Base-by-base conservation (phyloP, 2,888 invertebrate genomes). In the Euplagia quadripunctaria region DNA sequence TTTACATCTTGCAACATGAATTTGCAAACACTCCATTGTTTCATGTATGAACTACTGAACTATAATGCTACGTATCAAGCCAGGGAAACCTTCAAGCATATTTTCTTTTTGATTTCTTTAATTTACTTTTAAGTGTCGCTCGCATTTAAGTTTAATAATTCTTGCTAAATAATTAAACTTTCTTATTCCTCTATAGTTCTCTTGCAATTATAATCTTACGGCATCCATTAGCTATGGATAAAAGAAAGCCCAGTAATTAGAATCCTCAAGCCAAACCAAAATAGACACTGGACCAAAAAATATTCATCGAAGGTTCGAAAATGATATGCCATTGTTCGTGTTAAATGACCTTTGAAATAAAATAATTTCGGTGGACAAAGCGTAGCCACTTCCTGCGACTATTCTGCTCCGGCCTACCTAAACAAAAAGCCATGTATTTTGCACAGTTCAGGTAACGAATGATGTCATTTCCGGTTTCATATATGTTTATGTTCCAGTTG, bases 361-460 rank as follows among this genome's bases (percentile, higher is more conserved):
- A 76, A 76, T 84, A 68, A 80, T 78, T 82, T 79, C 67, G 52
- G 74, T 58, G 65, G 58, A 83, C 84, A 79, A 82, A 77, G 74
- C 82, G 64, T 72, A 74, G 76, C 69, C 49, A 70, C 66, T 78
- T 80, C 80, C 79, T 42, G 65, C 67, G 65, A 77, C 74, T 80
- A 78, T 82, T 82, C 74, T 64, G 64, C 67, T 71, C 73, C 71
- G 72, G 70, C 78, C 61, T 74, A 64, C 70, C 72, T 71, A 71
- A 71, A 84, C 82, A 84, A 84, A 83, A 82, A 78, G 71, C 76
- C 70, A 64, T 71, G 73, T 73, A 74, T 83, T 79, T 83, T 77
- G 79, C 77, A 73, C 74, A 65, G 72, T 58, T 64, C 73, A 74
- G 31, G 58, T 76, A 65, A 77, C 75, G 74, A 82, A 82, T 73